Evolutionary conservation across 2,888 invertebrate species (phyloP).

Genomic region (Sericinus montela): DNA sequence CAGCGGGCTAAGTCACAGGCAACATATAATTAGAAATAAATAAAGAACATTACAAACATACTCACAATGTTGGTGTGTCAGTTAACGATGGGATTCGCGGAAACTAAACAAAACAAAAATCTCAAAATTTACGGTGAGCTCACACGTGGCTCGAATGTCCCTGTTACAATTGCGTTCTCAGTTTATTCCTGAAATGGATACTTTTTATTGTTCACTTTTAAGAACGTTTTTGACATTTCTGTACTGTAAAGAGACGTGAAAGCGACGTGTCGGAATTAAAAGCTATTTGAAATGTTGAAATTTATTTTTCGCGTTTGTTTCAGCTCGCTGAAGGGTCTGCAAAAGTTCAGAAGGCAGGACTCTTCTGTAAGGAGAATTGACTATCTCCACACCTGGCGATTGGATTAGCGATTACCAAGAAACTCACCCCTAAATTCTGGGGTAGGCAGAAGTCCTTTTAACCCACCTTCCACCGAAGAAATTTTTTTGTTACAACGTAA

Average conservation of each 20-base stretch:
- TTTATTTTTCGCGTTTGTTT: neutral
- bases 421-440: too few species aligned
- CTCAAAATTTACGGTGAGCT: conserved; percentile 6
- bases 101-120: conserved; percentile 10
- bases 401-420: too few species aligned
- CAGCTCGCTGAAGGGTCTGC: too few species aligned
- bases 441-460: too few species aligned
- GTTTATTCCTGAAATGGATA: conserved; percentile 6
- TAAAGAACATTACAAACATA: neutral
- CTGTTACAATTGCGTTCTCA: neutral
- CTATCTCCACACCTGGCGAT: too few species aligned
- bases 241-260: neutral
- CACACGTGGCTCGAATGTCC: conserved; percentile 10
- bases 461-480: too few species aligned
- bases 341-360: too few species aligned
- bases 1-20: too few species aligned
- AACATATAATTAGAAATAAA: neutral
- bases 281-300: neutral
- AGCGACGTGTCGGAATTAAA: neutral
- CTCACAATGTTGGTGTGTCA: neutral
- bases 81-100: neutral
- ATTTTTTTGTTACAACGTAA: too few species aligned
- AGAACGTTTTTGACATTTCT: conserved; percentile 1
- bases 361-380: too few species aligned
- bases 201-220: conserved; percentile 5